Conservation (phyloP, 2,797 vertebrate species). For the Paedocypris micromegethes region DNA sequence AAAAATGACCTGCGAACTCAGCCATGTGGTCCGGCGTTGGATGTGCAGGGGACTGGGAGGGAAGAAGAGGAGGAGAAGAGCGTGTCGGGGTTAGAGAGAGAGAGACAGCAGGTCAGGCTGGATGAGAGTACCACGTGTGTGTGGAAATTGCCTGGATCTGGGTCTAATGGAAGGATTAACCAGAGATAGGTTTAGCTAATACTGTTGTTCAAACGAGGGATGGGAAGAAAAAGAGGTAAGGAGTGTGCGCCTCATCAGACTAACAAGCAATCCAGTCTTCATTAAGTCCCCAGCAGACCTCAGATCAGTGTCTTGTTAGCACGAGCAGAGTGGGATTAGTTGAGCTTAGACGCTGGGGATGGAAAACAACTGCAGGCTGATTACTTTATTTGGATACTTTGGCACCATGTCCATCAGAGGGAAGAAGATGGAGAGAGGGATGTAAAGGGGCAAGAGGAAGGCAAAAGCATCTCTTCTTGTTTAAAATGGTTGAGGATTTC, state of each 20-base stretch:
- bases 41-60: slow-evolving; percentile 15
- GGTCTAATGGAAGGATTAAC: slow-evolving; percentile 30
- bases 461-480: no score
- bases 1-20: slow-evolving; percentile 59
- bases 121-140: slow-evolving; percentile 33
- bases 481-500: no score
- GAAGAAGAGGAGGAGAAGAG: slow-evolving; percentile 43
- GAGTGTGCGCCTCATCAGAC: slow-evolving; percentile 32
- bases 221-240: slow-evolving; percentile 21
- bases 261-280: slow-evolving; percentile 42
- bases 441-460: not conserved
- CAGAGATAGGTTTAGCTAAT: slow-evolving; percentile 25
- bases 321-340: slow-evolving; percentile 44
- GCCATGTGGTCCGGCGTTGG: slow-evolving; percentile 27
- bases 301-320: slow-evolving; percentile 30
- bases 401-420: slow-evolving; percentile 24
- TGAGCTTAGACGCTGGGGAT: slow-evolving; percentile 47
- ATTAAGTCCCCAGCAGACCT: slow-evolving; percentile 35
- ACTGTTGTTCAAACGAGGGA: slow-evolving; percentile 34
- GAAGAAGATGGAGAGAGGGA: slow-evolving; percentile 1
- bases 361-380: slow-evolving; percentile 46
- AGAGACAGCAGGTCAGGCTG: slow-evolving; percentile 18
- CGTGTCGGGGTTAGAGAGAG: slow-evolving; percentile 39
- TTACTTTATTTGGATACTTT: slow-evolving; percentile 52
- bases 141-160: slow-evolving; percentile 22